Evolutionary conservation across 2,113 vertebrate species (phyloP).

Genomic region (Penelope pileata): DNA sequence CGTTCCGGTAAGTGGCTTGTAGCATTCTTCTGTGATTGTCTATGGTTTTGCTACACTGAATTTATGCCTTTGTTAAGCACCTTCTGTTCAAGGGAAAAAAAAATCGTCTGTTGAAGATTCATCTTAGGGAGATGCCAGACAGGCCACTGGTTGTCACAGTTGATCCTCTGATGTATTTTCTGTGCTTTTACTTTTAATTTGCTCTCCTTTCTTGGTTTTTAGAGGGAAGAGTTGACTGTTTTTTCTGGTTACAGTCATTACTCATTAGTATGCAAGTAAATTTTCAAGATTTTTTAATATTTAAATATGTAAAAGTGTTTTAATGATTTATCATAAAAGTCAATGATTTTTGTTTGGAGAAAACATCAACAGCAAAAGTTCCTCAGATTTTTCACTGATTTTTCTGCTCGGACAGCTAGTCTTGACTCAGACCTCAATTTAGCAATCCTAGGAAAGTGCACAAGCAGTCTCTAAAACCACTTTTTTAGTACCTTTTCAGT

Average conservation of each 20-base stretch:
- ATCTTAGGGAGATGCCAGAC: neutral
- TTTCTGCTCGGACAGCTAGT: neutral
- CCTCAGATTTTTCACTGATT: neutral
- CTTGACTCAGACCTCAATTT: neutral
- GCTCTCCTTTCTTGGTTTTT: neutral
- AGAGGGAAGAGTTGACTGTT: neutral
- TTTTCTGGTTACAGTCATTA: neutral
- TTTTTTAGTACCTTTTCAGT: neutral
- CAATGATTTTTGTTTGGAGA: neutral
- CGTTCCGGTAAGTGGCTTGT: conserved; percentile 90
- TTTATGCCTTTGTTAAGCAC: neutral
- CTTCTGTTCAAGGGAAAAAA: neutral
- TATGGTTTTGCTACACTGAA: conserved; percentile 1
- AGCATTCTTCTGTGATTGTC: conserved; percentile 5
- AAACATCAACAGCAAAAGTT: neutral
- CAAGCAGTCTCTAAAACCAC: neutral
- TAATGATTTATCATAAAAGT: neutral
- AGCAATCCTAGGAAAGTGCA: neutral
- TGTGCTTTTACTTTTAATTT: neutral
- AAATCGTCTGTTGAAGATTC: neutral
- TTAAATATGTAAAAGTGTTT: neutral
- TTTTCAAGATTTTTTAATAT: neutral
- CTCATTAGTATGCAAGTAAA: neutral
- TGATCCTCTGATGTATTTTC: neutral
- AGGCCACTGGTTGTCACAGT: neutral